A percentile compares a stretch with the other conserved stretches of the same genome.
These are phyloP conservation scores for Python bivittatus DNA, from an alignment of 2,113 vertebrate genomes.

Conservation along the genomic window DNA sequence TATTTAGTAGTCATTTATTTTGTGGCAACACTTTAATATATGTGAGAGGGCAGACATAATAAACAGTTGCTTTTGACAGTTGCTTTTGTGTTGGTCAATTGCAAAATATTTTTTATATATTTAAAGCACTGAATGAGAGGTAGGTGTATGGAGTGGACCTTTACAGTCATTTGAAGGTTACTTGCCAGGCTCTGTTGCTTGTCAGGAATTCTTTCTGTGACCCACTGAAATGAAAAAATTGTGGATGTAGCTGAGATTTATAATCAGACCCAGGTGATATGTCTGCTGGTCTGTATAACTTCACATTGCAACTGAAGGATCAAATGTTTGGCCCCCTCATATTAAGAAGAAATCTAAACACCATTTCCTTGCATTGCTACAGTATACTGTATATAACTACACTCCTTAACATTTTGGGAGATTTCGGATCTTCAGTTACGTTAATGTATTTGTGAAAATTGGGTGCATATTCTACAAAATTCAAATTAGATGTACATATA, in stretches of 20 bases:
- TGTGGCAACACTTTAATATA: neutral
- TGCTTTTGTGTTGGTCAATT: neutral
- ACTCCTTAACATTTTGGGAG: neutral
- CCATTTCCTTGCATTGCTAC: neutral
- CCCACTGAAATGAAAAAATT: neutral
- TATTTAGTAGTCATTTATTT: neutral
- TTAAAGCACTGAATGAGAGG: neutral
- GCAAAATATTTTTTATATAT: neutral
- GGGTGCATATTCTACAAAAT: neutral
- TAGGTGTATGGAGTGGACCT: neutral
- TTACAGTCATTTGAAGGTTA: neutral
- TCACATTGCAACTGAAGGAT: neutral
- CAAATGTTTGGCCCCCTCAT: neutral
- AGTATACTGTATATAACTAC: neutral
- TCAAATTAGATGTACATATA: neutral
- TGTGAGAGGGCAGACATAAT: neutral
- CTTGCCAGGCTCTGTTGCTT: neutral
- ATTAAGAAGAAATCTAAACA: neutral
- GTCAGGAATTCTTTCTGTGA: neutral
- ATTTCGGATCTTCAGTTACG: neutral
- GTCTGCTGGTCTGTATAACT: neutral
- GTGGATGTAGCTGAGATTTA: neutral
- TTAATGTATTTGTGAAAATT: neutral
- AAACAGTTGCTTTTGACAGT: neutral
- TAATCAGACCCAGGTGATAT: neutral